A percentile compares a stretch with the other conserved stretches of the same genome.
Evolutionary conservation across 2,888 invertebrate genomes (phyloP).

Genomic region (Dione vanillae): DNA sequence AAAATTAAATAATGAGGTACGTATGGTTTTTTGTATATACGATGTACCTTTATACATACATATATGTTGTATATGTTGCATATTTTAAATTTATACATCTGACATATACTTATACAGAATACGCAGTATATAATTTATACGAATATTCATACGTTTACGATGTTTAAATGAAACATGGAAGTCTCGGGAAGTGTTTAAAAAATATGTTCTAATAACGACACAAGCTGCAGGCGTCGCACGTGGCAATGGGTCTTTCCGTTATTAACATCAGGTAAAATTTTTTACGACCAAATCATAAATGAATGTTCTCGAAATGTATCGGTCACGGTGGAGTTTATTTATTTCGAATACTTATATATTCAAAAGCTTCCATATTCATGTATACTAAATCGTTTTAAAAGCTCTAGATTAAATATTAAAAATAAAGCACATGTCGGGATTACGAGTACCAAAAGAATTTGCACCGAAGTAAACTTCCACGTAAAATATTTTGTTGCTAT

Average conservation of each 20-base stretch:
- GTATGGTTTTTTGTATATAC: background rate
- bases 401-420: too few species aligned
- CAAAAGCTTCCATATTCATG: background rate
- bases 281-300: slow-evolving; percentile 68
- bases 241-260: slow-evolving; percentile 81
- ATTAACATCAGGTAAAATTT: slow-evolving; percentile 79
- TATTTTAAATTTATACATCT: background rate
- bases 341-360: slow-evolving; percentile 10
- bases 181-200: slow-evolving; percentile 41
- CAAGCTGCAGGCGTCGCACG: slow-evolving; percentile 77
- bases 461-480: too few species aligned
- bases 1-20: background rate
- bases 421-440: too few species aligned
- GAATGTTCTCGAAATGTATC: slow-evolving; percentile 70
- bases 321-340: slow-evolving; percentile 55
- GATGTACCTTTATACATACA: background rate
- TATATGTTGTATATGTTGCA: background rate
- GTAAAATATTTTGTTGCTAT: too few species aligned
- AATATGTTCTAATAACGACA: slow-evolving; percentile 42
- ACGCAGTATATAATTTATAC: background rate
- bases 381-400: background rate
- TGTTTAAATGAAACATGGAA: slow-evolving; percentile 30
- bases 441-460: too few species aligned
- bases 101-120: too few species aligned
- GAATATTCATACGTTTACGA: background rate